Evolutionary conservation across 2,113 vertebrate genomes (phyloP).

Genomic region (Phyllostomus hastatus): DNA sequence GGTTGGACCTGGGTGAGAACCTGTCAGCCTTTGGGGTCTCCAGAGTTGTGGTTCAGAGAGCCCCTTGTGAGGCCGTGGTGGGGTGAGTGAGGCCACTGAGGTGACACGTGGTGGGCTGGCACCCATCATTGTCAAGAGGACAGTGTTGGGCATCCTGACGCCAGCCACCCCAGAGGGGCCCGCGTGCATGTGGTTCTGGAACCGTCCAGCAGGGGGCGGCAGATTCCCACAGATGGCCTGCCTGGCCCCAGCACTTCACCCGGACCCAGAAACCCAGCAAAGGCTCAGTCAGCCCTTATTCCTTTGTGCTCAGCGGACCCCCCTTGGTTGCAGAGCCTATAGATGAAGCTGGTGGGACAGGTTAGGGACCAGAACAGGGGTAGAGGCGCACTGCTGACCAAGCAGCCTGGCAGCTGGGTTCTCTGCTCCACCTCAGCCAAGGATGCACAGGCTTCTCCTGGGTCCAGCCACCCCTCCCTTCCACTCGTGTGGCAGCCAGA

Average conservation of each 20-base stretch:
- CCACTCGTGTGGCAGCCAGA: fast-evolving
- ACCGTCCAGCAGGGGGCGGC: conserved; percentile 53
- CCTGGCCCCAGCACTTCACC: fast-evolving
- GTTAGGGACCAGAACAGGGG: not conserved
- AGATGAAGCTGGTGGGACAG: fast-evolving
- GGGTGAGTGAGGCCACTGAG: not conserved
- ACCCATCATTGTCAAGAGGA: not conserved
- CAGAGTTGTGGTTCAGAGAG: too few relatives aligned
- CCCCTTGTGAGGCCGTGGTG: not conserved
- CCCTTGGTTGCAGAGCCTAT: fast-evolving
- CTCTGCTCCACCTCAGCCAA: not conserved
- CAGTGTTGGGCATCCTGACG: fast-evolving
- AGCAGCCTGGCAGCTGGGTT: not conserved
- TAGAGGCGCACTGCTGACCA: fast-evolving
- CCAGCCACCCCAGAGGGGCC: not conserved
- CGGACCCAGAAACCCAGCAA: fast-evolving
- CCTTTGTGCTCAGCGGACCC: fast-evolving
- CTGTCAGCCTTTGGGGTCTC: fast-evolving
- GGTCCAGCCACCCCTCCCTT: not conserved
- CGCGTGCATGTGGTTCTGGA: not conserved
- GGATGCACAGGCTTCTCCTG: not conserved
- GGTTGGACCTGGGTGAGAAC: not conserved
- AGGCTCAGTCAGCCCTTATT: not conserved
- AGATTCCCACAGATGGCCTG: not conserved
- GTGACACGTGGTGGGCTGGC: not conserved